These are phyloP conservation scores for Eupithecia pulchellata DNA, from an alignment of 2,888 invertebrate species.

Conservation along the genomic window DNA sequence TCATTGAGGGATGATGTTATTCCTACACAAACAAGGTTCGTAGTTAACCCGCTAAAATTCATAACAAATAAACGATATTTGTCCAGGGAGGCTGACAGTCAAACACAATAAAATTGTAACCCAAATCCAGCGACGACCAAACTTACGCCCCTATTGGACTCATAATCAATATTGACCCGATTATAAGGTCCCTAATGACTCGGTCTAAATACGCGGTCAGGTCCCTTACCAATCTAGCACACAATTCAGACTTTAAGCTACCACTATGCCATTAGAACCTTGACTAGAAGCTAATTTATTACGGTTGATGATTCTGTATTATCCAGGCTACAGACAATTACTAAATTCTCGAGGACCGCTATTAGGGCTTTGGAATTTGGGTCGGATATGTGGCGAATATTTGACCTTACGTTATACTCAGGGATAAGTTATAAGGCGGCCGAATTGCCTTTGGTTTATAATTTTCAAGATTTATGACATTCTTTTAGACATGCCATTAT, in stretches of 20 bases:
- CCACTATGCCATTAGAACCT: conserved; percentile 45
- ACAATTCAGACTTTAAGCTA: conserved; percentile 48
- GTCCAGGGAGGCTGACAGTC: background rate
- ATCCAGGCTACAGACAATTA: conserved; percentile 32
- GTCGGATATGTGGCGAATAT: conserved; percentile 13
- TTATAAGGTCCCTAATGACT: conserved; percentile 59
- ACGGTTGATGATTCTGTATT: conserved; percentile 37
- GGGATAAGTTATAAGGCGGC: background rate
- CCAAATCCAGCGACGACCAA: conserved; percentile 5
- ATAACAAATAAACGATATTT: background rate
- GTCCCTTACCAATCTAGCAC: conserved; percentile 39
- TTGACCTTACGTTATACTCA: background rate
- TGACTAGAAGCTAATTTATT: conserved; percentile 39
- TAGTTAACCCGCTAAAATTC: too few species aligned
- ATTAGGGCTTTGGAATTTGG: conserved; percentile 23
- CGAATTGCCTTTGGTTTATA: background rate
- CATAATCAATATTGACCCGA: conserved; percentile 54
- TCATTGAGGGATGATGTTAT: too few species aligned
- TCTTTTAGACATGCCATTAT: background rate
- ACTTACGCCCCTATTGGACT: conserved; percentile 42
- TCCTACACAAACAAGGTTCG: too few species aligned
- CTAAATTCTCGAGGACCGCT: conserved; percentile 34
- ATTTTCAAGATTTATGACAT: background rate
- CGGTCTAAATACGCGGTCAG: conserved; percentile 35
- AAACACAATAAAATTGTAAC: background rate